Evolutionary conservation across 1,140 invertebrate species (phyloP).

Genomic region (Saxidomus purpurata): DNA sequence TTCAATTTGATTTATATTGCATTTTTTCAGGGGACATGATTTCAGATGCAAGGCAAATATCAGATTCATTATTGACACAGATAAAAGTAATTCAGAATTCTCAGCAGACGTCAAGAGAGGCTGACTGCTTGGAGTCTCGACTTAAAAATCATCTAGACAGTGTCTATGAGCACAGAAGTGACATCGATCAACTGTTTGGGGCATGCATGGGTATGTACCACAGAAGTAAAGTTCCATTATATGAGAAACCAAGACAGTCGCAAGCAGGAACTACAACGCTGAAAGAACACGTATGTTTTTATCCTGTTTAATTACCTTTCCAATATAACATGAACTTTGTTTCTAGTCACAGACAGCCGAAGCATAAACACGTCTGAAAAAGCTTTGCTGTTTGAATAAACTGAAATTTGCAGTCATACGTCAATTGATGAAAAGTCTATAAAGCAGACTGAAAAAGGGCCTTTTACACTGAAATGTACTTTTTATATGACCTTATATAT

Average conservation of each 20-base stretch:
- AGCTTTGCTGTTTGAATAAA: no score
- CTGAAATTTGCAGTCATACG: no score
- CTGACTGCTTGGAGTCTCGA: neutral
- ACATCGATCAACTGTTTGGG: neutral
- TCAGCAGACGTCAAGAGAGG: neutral
- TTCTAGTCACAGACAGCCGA: neutral
- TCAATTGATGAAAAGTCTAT: no score
- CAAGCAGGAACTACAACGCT: no score
- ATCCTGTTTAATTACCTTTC: neutral
- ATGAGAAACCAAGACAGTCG: neutral
- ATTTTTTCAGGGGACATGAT: neutral
- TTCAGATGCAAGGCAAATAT: neutral
- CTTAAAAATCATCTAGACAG: neutral
- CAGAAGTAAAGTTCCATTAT: neutral
- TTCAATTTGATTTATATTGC: no score
- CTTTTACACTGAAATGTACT: no score
- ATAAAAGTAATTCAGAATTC: neutral
- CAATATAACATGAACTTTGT: neutral
- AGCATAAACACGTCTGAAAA: neutral
- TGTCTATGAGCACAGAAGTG: neutral
- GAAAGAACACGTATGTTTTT: neutral
- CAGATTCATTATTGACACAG: neutral
- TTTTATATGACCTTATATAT: no score
- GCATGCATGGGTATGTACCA: conserved; percentile 13
- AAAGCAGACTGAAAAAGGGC: no score